phyloP scores from a whole-genome alignment of 2,888 invertebrate species.

The Branchipolynoe longqiensis region DNA sequence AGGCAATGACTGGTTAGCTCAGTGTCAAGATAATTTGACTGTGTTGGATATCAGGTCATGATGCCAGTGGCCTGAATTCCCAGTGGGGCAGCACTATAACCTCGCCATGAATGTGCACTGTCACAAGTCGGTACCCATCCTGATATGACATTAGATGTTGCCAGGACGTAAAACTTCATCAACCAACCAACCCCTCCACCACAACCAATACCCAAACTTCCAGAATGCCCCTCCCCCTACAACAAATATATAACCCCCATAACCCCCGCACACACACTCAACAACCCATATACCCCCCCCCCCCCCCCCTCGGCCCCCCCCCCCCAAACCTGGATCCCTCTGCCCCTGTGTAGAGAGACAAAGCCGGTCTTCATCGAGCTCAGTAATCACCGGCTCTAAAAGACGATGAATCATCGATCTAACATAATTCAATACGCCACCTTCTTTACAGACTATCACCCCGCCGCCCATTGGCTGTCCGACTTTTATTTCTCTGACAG shows the following conservation, averaged over 20 bases:
- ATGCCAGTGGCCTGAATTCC: too few relatives aligned
- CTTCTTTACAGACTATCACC: neutral
- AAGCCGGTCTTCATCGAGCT: neutral
- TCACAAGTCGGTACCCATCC: too few relatives aligned
- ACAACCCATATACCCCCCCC: neutral
- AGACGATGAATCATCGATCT: neutral
- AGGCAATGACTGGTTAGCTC: too few relatives aligned
- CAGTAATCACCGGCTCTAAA: neutral
- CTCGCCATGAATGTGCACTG: too few relatives aligned
- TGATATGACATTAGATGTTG: too few relatives aligned
- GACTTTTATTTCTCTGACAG: neutral
- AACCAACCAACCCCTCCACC: neutral
- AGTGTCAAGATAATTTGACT: too few relatives aligned
- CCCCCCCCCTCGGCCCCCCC: neutral
- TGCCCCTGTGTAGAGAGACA: neutral
- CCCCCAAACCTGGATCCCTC: too few relatives aligned
- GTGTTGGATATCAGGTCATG: too few relatives aligned
- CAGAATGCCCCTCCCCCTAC: neutral
- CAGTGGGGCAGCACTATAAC: too few relatives aligned
- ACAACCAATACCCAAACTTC: neutral
- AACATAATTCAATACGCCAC: neutral
- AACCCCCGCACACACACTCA: neutral
- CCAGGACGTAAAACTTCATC: too few relatives aligned
- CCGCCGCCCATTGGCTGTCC: neutral
- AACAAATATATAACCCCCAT: neutral